Percentiles rank a stretch among this genome's conserved stretches.
phyloP scores from a whole-genome alignment of 2,888 invertebrate species.

The Orgyia antiqua region DNA sequence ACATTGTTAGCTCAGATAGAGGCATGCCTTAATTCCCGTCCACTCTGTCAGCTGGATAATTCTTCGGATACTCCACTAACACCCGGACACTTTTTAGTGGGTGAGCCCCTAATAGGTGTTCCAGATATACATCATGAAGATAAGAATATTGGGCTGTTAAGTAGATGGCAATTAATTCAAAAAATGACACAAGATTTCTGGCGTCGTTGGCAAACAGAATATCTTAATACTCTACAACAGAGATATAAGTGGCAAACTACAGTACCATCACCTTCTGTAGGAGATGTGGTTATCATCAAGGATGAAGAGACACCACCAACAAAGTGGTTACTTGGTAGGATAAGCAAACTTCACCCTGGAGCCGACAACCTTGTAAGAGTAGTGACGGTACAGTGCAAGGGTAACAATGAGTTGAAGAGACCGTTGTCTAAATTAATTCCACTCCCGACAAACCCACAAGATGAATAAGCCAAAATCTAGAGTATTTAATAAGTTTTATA shows the following conservation, averaged over 20 bases:
- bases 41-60: neutral
- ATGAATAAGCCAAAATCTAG: too few relatives aligned
- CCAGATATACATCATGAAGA: neutral
- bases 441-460: too few relatives aligned
- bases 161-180: neutral
- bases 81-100: constrained; percentile 1
- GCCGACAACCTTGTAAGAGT: too few relatives aligned
- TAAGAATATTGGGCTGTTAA: neutral
- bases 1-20: constrained; percentile 4
- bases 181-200: constrained; percentile 1
- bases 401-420: too few relatives aligned
- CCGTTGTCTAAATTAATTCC: too few relatives aligned
- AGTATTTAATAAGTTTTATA: too few relatives aligned
- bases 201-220: neutral
- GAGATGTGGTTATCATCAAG: neutral
- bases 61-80: neutral
- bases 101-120: neutral
- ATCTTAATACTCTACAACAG: neutral
- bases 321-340: too few relatives aligned
- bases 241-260: neutral
- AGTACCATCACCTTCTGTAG: neutral
- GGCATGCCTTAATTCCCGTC: neutral
- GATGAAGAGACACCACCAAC: too few relatives aligned
- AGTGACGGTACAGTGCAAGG: too few relatives aligned
- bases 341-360: too few relatives aligned